A percentile compares a stretch with the other conserved stretches of the same genome.
These are phyloP conservation scores for Seladonia tumulorum DNA, from an alignment of 2,888 invertebrate species.

Conservation along the genomic window DNA sequence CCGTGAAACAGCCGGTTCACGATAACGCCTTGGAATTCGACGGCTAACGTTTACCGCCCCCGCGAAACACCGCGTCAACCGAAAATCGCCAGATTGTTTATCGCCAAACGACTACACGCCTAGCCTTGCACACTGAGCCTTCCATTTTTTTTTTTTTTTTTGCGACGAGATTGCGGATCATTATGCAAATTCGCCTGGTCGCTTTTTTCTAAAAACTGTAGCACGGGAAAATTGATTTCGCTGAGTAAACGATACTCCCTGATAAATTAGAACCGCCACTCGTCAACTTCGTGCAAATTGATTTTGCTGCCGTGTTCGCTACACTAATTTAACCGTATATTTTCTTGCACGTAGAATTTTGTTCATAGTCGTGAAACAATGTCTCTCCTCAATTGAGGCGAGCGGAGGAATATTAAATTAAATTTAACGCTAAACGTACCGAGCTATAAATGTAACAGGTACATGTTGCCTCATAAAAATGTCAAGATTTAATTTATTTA, in stretches of 20 bases:
- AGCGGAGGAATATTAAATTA: too few species aligned
- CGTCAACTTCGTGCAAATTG: background rate
- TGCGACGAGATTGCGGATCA: background rate
- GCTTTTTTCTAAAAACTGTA: background rate
- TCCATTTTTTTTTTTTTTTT: background rate
- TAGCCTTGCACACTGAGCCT: background rate
- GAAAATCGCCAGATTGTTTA: background rate
- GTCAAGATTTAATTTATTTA: too few species aligned
- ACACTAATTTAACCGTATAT: background rate
- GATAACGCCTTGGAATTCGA: constrained; percentile 34
- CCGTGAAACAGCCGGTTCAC: background rate
- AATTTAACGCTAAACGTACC: too few species aligned
- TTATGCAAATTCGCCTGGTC: background rate
- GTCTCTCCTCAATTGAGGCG: too few species aligned
- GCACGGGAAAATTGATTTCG: background rate
- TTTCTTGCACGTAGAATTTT: background rate
- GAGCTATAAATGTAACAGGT: too few species aligned
- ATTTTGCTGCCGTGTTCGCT: background rate
- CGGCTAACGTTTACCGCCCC: constrained; percentile 14
- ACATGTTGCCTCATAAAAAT: too few species aligned
- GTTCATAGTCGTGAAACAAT: too few species aligned
- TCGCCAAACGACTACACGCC: background rate
- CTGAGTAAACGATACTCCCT: background rate
- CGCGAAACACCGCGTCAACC: background rate
- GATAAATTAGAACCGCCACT: background rate